Base-by-base conservation (phyloP, 2,888 invertebrate genomes). In the Buathra laborator region DNA sequence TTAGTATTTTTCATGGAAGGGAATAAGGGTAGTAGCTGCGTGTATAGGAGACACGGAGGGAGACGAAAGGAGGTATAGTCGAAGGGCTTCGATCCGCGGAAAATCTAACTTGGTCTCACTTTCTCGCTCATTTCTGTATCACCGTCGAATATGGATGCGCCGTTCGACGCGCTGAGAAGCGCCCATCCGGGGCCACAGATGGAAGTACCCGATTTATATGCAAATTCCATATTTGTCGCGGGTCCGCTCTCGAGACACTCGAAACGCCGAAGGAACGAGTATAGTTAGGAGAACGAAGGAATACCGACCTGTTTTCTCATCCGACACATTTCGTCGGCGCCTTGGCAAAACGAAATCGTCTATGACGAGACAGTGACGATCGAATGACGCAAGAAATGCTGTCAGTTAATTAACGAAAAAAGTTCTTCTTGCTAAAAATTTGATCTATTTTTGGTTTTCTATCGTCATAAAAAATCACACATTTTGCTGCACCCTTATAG, bases 151-250 rank as follows among this genome's bases (percentile, higher is more conserved):
- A 89, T 62, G 87, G 84, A 72, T 68, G 51, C 62, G 51, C 76
- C 32, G 56, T 53, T 51, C 43, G 76, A 71, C 67, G 62, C 29
- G 64, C 37, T 43, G 71, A 66, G 71, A 10, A 51, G 86, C 87
- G 86, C 87, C 84, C 80, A 59, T 83, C 83, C 70, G 92, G 93
- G 59, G 94, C 94, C 95, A 95, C 95, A 95, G 95, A 95, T 95
- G 95, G 95, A 95, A 95, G 95, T 95, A 95, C 95, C 95, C 95
- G 95, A 95, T 95, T 95, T 95, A 95, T 95, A 95, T 95, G 95
- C 95, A 95, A 95, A 95, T 95, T 95, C 94, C 94, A 95, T 95
- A 95, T 95, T 95, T 95, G 95, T 95, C 95, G 95, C 95, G 90
- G 75, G 75, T 75, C 75, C 75, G 75, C 64, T 24, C 75, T 64